These are phyloP conservation scores for Andrena praecox DNA, from an alignment of 2,888 invertebrate genomes.

Conservation along the genomic window DNA sequence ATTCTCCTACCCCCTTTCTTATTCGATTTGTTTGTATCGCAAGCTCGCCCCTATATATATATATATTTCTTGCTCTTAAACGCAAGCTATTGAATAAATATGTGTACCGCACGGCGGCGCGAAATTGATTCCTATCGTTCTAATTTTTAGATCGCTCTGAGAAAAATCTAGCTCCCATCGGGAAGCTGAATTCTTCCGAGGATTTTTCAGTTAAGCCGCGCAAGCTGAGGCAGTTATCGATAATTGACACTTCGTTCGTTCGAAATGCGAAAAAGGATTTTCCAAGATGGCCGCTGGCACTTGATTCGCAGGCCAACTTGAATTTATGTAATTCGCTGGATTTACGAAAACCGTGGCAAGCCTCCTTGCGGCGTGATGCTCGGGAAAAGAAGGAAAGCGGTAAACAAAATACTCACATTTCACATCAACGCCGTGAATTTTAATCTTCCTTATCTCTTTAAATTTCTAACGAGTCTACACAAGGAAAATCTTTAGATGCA, in stretches of 20 bases:
- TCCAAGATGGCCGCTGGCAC: slow-evolving; percentile 63
- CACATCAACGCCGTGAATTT: slow-evolving; percentile 3
- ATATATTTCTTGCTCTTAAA: slow-evolving; percentile 42
- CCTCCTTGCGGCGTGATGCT: neutral
- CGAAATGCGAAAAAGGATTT: slow-evolving; percentile 66
- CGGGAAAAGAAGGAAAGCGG: neutral
- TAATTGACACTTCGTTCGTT: slow-evolving; percentile 60
- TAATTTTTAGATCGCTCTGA: slow-evolving; percentile 17
- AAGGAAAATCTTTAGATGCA: slow-evolving; percentile 34
- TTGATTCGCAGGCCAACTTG: slow-evolving; percentile 27
- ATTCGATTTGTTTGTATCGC: slow-evolving; percentile 31
- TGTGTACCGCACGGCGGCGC: slow-evolving; percentile 30
- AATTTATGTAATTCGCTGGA: slow-evolving; percentile 38
- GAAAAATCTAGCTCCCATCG: slow-evolving; percentile 12
- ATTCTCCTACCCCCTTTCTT: slow-evolving; percentile 42
- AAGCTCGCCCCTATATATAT: slow-evolving; percentile 34
- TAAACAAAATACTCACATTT: slow-evolving; percentile 6
- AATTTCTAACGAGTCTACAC: slow-evolving; percentile 33
- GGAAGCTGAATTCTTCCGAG: slow-evolving; percentile 10
- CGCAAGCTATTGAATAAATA: slow-evolving; percentile 22
- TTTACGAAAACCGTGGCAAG: slow-evolving; percentile 2
- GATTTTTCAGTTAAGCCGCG: slow-evolving; percentile 20
- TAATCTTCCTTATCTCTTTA: slow-evolving; percentile 1
- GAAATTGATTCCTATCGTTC: slow-evolving; percentile 24
- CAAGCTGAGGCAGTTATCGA: slow-evolving; percentile 35